A percentile compares a stretch with the other conserved stretches of the same genome.
phyloP scores from a whole-genome alignment of 1,140 invertebrate genomes.

The Araneus ventricosus region DNA sequence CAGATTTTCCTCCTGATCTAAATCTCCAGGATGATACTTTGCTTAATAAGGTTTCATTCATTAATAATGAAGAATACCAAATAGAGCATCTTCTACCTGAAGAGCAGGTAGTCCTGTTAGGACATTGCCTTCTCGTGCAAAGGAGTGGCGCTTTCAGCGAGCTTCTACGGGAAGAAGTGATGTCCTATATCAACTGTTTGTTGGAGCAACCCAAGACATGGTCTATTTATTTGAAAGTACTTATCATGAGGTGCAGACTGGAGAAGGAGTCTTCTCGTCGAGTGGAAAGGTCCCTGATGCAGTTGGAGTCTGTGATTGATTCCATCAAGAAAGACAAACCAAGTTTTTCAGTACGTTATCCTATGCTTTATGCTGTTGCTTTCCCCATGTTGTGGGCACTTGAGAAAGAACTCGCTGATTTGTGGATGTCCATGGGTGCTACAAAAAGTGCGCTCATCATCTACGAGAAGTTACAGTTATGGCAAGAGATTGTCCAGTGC shows the following conservation, averaged over 20 bases:
- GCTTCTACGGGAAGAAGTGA: slow-evolving; percentile 88
- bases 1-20: slow-evolving; percentile 81
- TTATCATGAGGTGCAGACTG: slow-evolving; percentile 87
- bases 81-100: slow-evolving; percentile 84
- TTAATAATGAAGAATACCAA: slow-evolving; percentile 82
- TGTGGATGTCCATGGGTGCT: slow-evolving; percentile 89
- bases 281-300: slow-evolving; percentile 91
- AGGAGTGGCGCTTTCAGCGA: slow-evolving; percentile 88
- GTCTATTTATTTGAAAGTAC: slow-evolving; percentile 84
- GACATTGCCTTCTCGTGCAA: slow-evolving; percentile 84
- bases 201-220: slow-evolving; percentile 78
- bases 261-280: slow-evolving; percentile 89
- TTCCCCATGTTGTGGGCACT: slow-evolving; percentile 88
- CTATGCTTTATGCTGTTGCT: slow-evolving; percentile 81
- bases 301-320: slow-evolving; percentile 88
- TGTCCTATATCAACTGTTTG: slow-evolving; percentile 84
- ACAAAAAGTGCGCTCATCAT: slow-evolving; percentile 92
- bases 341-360: slow-evolving; percentile 80
- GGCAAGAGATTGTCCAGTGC: slow-evolving; percentile 96
- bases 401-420: slow-evolving; percentile 87
- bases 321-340: slow-evolving; percentile 81
- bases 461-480: slow-evolving; percentile 89
- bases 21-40: slow-evolving; percentile 91
- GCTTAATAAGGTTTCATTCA: slow-evolving; percentile 88
- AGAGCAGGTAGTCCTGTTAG: slow-evolving; percentile 89